phyloP scores from a whole-genome alignment of 1,140 invertebrate species.

The Drosophila pallidifrons region DNA sequence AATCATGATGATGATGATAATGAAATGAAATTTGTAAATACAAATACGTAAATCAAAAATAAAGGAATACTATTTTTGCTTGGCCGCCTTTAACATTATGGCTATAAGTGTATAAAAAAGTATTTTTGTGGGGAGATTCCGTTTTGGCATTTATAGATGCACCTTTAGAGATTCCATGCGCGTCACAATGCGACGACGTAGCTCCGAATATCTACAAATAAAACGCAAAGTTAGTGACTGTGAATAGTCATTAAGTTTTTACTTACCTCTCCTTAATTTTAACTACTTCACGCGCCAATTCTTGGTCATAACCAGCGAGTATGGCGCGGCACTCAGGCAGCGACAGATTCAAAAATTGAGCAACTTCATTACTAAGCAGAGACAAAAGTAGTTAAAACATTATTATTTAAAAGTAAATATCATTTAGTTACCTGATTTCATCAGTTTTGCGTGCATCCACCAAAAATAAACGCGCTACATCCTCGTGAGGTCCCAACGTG shows the following conservation, averaged over 20 bases:
- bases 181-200: constrained; percentile 88
- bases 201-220: constrained; percentile 87
- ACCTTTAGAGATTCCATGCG: constrained; percentile 91
- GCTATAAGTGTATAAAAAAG: constrained; percentile 56
- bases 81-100: constrained; percentile 67
- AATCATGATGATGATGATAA: constrained; percentile 35
- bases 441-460: constrained; percentile 91
- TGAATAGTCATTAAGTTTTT: background rate
- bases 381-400: background rate
- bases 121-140: constrained; percentile 53
- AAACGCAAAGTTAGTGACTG: background rate
- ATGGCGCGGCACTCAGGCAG: constrained; percentile 92
- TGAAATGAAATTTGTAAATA: constrained; percentile 43
- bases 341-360: constrained; percentile 93
- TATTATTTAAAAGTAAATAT: background rate
- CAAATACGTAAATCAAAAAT: constrained; percentile 34
- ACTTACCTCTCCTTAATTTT: constrained; percentile 90
- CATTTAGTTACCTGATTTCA: constrained; percentile 87
- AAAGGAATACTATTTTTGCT: constrained; percentile 72
- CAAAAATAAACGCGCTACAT: constrained; percentile 92
- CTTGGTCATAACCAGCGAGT: constrained; percentile 91
- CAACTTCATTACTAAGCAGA: constrained; percentile 88
- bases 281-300: constrained; percentile 90
- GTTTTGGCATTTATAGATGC: constrained; percentile 81
- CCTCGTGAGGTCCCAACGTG: constrained; percentile 93